These are phyloP conservation scores for Xiphydria camelus DNA, from an alignment of 2,888 invertebrate genomes.

Conservation along the genomic window DNA sequence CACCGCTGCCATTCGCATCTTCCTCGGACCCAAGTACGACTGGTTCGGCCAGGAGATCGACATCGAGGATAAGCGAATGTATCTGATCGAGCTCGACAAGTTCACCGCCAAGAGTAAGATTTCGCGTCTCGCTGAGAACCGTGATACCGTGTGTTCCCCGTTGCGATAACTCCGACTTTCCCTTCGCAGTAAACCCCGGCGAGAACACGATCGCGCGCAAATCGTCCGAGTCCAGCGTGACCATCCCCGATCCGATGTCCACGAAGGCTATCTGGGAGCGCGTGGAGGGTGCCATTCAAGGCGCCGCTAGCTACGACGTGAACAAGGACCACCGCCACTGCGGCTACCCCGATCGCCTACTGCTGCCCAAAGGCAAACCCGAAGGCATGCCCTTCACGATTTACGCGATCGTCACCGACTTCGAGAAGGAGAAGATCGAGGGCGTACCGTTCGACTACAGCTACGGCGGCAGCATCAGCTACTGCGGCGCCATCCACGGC, in stretches of 20 bases:
- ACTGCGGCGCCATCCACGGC: constrained; percentile 62
- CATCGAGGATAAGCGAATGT: constrained; percentile 64
- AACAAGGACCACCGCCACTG: constrained; percentile 65
- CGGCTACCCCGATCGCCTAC: constrained; percentile 69
- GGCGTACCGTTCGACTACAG: constrained; percentile 58
- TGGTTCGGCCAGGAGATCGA: constrained; percentile 62
- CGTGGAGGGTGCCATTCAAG: constrained; percentile 40
- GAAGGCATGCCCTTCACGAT: constrained; percentile 67
- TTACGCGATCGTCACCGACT: constrained; percentile 65
- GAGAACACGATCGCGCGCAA: constrained; percentile 68
- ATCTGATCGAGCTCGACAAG: constrained; percentile 67
- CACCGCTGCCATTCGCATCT: constrained; percentile 68
- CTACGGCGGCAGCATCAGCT: constrained; percentile 58
- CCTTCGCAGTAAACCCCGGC: constrained; percentile 60
- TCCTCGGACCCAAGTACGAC: constrained; percentile 72
- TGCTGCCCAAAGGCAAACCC: constrained; percentile 69
- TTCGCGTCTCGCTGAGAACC: too few relatives aligned
- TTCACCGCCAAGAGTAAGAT: constrained; percentile 62
- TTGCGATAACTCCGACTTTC: too few relatives aligned
- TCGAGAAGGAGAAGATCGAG: constrained; percentile 45
- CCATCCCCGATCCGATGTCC: constrained; percentile 62
- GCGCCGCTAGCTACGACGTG: constrained; percentile 60
- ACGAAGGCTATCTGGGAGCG: constrained; percentile 23
- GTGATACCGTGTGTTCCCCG: background rate
- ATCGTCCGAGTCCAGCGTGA: constrained; percentile 67